A percentile compares a stretch with the other conserved stretches of the same genome.
phyloP scores from a whole-genome alignment of 1,140 invertebrate species.

The Aricia agestis region DNA sequence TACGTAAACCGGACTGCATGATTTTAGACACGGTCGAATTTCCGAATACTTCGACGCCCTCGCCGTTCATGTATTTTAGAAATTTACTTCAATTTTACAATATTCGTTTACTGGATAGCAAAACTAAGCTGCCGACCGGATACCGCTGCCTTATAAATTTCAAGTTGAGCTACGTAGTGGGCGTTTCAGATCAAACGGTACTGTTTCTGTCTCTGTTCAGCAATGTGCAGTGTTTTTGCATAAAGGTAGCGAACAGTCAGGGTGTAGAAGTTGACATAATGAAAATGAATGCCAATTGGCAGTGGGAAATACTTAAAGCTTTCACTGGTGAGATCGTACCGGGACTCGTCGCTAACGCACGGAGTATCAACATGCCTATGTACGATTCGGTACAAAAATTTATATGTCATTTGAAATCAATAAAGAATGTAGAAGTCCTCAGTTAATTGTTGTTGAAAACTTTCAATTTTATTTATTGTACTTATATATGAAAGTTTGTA shows the following conservation, averaged over 20 bases:
- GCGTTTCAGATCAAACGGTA: constrained; percentile 28
- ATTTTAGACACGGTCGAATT: constrained; percentile 49
- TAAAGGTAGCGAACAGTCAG: constrained; percentile 43
- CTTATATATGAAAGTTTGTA: too few species aligned
- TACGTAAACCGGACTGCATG: constrained; percentile 30
- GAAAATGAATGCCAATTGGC: constrained; percentile 54
- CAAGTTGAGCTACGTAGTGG: constrained; percentile 44
- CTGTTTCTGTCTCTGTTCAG: constrained; percentile 46
- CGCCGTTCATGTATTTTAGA: constrained; percentile 52
- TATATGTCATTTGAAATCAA: constrained; percentile 26
- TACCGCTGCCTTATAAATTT: constrained; percentile 52
- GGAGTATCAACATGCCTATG: constrained; percentile 36
- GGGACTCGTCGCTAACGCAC: constrained; percentile 43
- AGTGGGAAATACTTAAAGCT: constrained; percentile 61
- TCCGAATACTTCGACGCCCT: constrained; percentile 49
- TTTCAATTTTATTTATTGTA: too few species aligned
- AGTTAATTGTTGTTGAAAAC: too few species aligned
- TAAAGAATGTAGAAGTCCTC: not conserved
- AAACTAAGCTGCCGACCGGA: constrained; percentile 19
- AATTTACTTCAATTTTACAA: constrained; percentile 48
- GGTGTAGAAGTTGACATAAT: constrained; percentile 37
- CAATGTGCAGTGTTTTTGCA: constrained; percentile 39
- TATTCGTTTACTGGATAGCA: constrained; percentile 39
- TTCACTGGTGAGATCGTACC: constrained; percentile 39
- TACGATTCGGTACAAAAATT: constrained; percentile 38